phyloP scores from a whole-genome alignment of 2,113 vertebrate species.

The Xiphias gladius region DNA sequence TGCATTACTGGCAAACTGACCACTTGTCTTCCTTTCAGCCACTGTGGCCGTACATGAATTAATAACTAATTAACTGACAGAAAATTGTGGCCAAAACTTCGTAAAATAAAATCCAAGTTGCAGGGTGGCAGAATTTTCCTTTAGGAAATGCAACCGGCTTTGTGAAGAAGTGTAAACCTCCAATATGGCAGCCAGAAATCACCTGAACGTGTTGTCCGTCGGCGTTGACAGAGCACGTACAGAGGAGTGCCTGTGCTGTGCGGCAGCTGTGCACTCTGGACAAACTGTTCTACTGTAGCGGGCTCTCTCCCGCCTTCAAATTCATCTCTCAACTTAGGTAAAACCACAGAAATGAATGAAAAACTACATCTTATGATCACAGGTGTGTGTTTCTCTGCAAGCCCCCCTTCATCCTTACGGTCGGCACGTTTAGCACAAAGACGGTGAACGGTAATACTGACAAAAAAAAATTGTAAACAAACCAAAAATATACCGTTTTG shows the following conservation, averaged over 20 bases:
- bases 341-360: neutral
- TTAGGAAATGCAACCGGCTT: neutral
- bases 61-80: too few species aligned
- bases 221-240: too few species aligned
- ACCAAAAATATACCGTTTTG: neutral
- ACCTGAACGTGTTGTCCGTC: too few species aligned
- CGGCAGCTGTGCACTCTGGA: too few species aligned
- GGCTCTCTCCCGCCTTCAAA: neutral
- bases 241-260: neutral
- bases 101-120: too few species aligned
- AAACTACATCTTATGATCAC: neutral
- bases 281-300: neutral
- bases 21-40: too few species aligned
- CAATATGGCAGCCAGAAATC: too few species aligned
- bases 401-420: neutral
- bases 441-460: neutral
- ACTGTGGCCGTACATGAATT: too few species aligned
- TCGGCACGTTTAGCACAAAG: neutral
- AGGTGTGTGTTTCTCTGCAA: neutral
- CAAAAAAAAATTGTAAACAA: constrained; percentile 3
- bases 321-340: neutral
- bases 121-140: too few species aligned
- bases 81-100: too few species aligned
- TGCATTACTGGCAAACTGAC: too few species aligned
- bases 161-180: too few species aligned